Base-by-base conservation (phyloP, 2,888 invertebrate species). In the Dendrolimus houi region DNA sequence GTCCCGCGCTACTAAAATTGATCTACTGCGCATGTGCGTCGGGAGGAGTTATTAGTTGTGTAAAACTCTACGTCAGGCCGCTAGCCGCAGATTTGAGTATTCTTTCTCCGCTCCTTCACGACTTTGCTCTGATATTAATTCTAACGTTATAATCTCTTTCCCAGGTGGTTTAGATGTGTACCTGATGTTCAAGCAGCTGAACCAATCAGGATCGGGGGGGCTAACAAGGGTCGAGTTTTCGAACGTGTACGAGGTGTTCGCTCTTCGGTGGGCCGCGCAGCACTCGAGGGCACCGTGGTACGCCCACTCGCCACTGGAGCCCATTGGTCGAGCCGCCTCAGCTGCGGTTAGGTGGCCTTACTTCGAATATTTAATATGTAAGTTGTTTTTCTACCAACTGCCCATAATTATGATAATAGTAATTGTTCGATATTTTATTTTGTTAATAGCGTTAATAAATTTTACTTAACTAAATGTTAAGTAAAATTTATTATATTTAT, bases 111-210 rank as follows among this genome's bases (percentile, higher is more conserved):
- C 29, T 29, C 29, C 0, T 3, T 29, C 29, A 29, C 29, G 29
- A 1, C 3, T 29, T 29, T 29, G 29, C 29, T 6, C 6, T 29
- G 29, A 29, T 29, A 29, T 29, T 29, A 29, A 29, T 29, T 29
- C 6, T 29, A 29, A 6, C 29, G 6, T 29, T 6, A 29, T 29
- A 29, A 52, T 17, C 17, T 10, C 8, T 2, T 52, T 58, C 75
- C 17, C 77, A 95, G 95, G 91, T 60, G 92, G 92, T 6, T 86
- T 94, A 62, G 96, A 97, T 77, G 93, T 95, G 8, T 93, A 96
- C 70, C 85, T 97, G 63, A 95, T 95, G 92, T 97, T 96, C 85
- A 95, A 95, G 75, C 94, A 95, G 60, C 87, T 97, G 64, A 96
- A 97, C 81, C 85, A 88, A 52, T 93, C 94, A 0, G 92, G 92